Percentiles rank a stretch among this genome's conserved stretches.
phyloP scores from a whole-genome alignment of 2,113 vertebrate species.

The Heterotilapia buettikoferi region DNA sequence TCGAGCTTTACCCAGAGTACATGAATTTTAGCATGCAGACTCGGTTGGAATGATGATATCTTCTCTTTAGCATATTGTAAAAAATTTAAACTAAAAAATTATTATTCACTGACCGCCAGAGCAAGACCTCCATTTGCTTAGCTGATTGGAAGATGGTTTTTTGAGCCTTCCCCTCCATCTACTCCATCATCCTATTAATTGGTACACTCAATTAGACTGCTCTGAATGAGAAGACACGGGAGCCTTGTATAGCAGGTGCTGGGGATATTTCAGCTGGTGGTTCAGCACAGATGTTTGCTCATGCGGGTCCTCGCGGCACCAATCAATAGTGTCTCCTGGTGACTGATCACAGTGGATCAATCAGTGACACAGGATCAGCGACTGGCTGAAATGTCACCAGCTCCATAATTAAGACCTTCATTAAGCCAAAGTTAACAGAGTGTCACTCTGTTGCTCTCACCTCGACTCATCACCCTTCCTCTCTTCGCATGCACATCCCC shows the following conservation, averaged over 20 bases:
- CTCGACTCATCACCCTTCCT: constrained; percentile 9
- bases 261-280: constrained; percentile 1
- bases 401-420: constrained; percentile 77
- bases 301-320: constrained; percentile 8
- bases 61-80: neutral
- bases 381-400: constrained; percentile 69
- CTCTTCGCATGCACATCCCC: neutral
- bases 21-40: neutral
- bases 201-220: constrained; percentile 49
- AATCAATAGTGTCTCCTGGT: constrained; percentile 60
- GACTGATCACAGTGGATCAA: constrained; percentile 68
- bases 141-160: constrained; percentile 29
- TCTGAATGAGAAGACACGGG: neutral
- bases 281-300: constrained; percentile 22
- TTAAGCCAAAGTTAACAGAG: constrained; percentile 68
- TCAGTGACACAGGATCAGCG: constrained; percentile 55
- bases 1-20: neutral
- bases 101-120: constrained; percentile 10
- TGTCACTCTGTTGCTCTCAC: constrained; percentile 43
- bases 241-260: constrained; percentile 15
- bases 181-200: constrained; percentile 48
- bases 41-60: neutral
- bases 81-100: constrained; percentile 1
- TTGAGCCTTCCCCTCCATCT: neutral
- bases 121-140: neutral